Percentiles rank a stretch among this genome's conserved stretches.
These are phyloP conservation scores for Cryptus viduatorius DNA, from an alignment of 2,888 invertebrate genomes.

Conservation along the genomic window DNA sequence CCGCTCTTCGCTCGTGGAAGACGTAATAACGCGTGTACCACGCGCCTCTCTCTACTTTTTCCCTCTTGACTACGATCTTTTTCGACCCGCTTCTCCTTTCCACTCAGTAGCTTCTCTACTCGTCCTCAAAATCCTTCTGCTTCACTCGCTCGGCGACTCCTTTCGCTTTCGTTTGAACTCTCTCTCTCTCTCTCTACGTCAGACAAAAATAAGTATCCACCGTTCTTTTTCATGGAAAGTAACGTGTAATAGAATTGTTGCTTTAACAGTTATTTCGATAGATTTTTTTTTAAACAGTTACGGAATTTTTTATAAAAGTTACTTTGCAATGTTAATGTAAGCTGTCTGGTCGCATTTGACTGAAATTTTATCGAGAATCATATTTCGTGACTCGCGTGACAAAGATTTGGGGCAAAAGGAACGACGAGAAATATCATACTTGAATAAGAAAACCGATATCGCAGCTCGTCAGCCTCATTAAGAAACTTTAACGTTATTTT, in stretches of 20 bases:
- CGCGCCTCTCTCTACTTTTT: conserved; percentile 14
- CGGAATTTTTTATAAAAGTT: too few species aligned
- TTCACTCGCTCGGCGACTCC: conserved; percentile 13
- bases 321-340: too few species aligned
- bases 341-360: too few species aligned
- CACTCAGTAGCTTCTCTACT: not conserved
- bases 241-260: not conserved
- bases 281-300: too few species aligned
- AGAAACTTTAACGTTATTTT: not conserved
- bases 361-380: too few species aligned
- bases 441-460: not conserved
- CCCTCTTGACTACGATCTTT: conserved; percentile 7
- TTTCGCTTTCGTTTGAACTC: conserved; percentile 45
- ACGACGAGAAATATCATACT: too few species aligned
- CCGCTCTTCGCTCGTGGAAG: conserved; percentile 68
- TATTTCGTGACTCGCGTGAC: too few species aligned
- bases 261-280: too few species aligned
- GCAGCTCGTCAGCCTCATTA: not conserved
- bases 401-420: too few species aligned
- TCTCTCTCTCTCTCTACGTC: conserved; percentile 12
- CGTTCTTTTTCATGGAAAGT: not conserved
- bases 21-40: conserved; percentile 78
- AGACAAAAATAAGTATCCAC: not conserved
- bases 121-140: not conserved
- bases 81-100: not conserved